These are phyloP conservation scores for Centroberyx gerrardi DNA, from an alignment of 2,797 vertebrate species.

Conservation along the genomic window DNA sequence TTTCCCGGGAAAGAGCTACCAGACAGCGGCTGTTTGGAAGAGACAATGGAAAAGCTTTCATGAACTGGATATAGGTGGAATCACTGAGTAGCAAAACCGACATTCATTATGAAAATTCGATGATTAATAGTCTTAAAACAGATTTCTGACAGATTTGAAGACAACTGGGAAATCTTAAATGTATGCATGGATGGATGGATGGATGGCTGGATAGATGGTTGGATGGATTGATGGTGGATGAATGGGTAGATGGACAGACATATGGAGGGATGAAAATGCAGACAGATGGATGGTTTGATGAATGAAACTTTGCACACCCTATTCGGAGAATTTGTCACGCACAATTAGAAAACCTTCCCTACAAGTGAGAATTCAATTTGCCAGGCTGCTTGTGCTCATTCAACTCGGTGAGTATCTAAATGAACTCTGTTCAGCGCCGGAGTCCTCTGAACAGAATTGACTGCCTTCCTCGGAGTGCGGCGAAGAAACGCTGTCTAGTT, in stretches of 20 bases:
- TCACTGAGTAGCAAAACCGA: no score
- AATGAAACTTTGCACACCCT: conserved; percentile 14
- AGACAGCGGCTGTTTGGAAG: no score
- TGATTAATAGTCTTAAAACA: no score
- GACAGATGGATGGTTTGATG: conserved; percentile 9
- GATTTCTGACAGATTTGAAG: no score
- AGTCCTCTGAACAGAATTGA: background rate
- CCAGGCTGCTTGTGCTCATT: conserved; percentile 44
- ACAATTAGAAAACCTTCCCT: conserved; percentile 37
- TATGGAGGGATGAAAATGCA: background rate
- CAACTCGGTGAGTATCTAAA: conserved; percentile 25
- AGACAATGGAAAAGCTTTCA: no score
- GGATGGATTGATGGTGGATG: background rate
- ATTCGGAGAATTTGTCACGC: conserved; percentile 32
- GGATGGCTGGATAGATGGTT: no score
- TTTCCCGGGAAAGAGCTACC: no score
- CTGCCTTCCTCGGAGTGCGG: background rate
- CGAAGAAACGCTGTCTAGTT: background rate
- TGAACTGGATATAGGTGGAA: no score
- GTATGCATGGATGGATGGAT: background rate
- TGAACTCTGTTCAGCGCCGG: conserved; percentile 11
- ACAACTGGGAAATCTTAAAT: background rate
- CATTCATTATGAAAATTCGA: no score
- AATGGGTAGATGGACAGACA: background rate
- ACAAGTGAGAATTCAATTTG: conserved; percentile 43